Evolutionary conservation across 2,888 invertebrate genomes (phyloP), one percentile per base, ranked within the genome.

Genomic region (Orchestes rusci): DNA sequence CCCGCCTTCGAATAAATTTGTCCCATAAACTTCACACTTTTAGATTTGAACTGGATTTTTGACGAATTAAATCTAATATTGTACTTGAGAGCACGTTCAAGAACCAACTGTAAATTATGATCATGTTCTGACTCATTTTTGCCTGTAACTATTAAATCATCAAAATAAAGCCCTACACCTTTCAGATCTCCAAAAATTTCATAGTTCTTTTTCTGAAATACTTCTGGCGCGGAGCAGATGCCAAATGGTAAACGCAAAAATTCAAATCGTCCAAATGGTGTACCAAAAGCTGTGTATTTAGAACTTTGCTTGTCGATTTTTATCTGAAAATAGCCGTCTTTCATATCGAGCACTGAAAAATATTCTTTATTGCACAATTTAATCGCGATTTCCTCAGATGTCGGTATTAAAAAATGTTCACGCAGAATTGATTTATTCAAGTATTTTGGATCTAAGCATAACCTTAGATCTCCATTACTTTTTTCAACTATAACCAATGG

Each of bases 111-210:
- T 16, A 54, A 37, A 51, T 49, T 52, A 16, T 39, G 10, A 31
- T 52, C 48, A 44, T 53, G 52, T 31, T 53, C 52, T 3, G 7
- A 8, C 39, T 51, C 46, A 28, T 35, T 38, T 43, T 52, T 42
- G 16, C 32, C 34, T 27, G 32, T 15, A 3, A 51, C 51, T 5
- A 50, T 45, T 15, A 48, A 28, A 31, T 54, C 51, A 43, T 53
- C 52, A 44, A 54, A 53, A 42, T 52, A 55, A 19, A 51, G 16
- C 27, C 39, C 41, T 8, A 50, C 43, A 8, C 55, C 54, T 7
- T 44, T 31, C 16, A 56, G 33, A 27, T 51, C 44, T 29, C 51
- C 54, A 52, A 55, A 54, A 30, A 55, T 45, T 51, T 43, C 33
- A 31, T 16, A 38, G 18, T 38, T 43, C 17, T 33, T 16, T 16